These are phyloP conservation scores for Ostrea edulis DNA, from an alignment of 1,140 invertebrate species.

Conservation along the genomic window DNA sequence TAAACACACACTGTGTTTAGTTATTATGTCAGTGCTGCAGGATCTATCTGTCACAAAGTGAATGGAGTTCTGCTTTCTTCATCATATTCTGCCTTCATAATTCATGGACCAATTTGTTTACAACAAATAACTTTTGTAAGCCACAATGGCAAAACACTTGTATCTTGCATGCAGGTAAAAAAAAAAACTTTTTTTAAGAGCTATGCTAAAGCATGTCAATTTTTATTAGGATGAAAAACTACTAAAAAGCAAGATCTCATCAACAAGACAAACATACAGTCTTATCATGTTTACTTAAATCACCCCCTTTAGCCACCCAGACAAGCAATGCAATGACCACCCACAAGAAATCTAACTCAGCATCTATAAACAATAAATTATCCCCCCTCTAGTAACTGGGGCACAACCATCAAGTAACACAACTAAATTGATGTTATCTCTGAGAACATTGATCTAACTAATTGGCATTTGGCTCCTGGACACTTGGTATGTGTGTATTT, in stretches of 20 bases:
- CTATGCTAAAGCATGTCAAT: too few species aligned
- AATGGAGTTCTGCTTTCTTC: too few species aligned
- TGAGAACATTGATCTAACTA: neutral
- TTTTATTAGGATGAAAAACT: too few species aligned
- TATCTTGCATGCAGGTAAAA: too few species aligned
- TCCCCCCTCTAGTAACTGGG: neutral
- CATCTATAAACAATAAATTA: neutral
- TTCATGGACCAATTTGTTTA: too few species aligned
- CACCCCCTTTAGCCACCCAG: neutral
- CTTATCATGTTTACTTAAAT: neutral
- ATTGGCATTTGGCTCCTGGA: neutral
- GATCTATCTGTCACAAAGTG: too few species aligned
- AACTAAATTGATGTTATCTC: neutral
- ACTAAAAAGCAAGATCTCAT: neutral
- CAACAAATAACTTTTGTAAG: too few species aligned
- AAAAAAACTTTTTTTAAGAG: too few species aligned
- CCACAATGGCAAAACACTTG: too few species aligned
- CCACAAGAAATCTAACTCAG: neutral
- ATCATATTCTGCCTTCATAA: too few species aligned
- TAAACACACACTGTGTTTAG: too few species aligned
- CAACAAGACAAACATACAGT: neutral
- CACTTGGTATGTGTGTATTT: neutral
- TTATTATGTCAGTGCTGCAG: too few species aligned
- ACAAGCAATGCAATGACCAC: neutral
- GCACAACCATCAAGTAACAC: neutral